These are phyloP conservation scores for Thaleichthys pacificus DNA, from an alignment of 2,797 vertebrate species.

Conservation along the genomic window DNA sequence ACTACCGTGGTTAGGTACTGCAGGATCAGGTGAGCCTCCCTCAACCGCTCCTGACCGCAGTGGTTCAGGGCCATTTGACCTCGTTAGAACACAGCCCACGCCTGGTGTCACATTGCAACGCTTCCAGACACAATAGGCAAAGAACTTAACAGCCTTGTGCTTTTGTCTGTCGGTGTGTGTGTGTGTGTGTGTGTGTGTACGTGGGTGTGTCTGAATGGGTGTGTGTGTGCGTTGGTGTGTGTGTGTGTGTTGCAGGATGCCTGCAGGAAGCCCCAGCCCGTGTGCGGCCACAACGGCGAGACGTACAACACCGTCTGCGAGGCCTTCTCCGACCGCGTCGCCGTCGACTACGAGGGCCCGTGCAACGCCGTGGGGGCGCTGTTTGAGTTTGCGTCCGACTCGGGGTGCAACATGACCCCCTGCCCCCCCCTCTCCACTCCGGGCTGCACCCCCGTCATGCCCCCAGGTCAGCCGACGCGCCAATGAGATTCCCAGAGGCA, in stretches of 20 bases:
- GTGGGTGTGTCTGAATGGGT: slow-evolving; percentile 4
- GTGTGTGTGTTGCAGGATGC: slow-evolving; percentile 71
- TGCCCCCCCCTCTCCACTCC: slow-evolving; percentile 77
- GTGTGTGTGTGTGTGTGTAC: slow-evolving; percentile 15
- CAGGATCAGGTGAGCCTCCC: too few relatives aligned
- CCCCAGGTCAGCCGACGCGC: slow-evolving; percentile 78
- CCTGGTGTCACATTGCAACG: too few relatives aligned
- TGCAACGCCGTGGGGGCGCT: slow-evolving; percentile 86
- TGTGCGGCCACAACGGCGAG: slow-evolving; percentile 92
- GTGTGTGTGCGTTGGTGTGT: background rate
- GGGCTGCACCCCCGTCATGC: slow-evolving; percentile 83
- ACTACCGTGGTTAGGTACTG: too few relatives aligned
- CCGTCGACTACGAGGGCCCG: slow-evolving; percentile 83
- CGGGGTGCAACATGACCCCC: slow-evolving; percentile 81
- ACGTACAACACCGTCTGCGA: slow-evolving; percentile 88
- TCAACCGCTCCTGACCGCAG: too few relatives aligned
- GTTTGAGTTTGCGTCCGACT: slow-evolving; percentile 71
- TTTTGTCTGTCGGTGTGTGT: slow-evolving; percentile 14
- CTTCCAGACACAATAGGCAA: background rate
- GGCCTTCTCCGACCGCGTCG: slow-evolving; percentile 87
- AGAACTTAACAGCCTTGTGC: background rate
- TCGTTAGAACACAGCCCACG: too few relatives aligned
- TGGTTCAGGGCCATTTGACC: too few relatives aligned
- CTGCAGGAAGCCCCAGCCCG: slow-evolving; percentile 75
- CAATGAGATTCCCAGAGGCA: background rate